phyloP scores from a whole-genome alignment of 2,797 vertebrate species.

The Enteromius radiatus region DNA sequence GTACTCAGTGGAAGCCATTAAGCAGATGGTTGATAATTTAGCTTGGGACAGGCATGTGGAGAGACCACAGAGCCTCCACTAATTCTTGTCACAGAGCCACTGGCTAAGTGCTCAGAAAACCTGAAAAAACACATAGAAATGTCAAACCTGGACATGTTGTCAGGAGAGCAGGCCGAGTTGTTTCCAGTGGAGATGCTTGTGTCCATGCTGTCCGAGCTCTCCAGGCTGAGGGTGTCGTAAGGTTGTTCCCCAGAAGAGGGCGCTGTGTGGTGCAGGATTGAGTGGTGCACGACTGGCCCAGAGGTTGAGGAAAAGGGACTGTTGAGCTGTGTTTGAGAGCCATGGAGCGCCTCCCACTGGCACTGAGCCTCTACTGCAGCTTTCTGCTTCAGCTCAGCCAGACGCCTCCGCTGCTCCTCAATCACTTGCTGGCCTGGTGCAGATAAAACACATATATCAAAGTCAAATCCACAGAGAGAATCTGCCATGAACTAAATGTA shows the following conservation, averaged over 20 bases:
- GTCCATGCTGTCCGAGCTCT: constrained; percentile 98
- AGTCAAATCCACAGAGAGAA: not conserved
- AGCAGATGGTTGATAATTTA: constrained; percentile 57
- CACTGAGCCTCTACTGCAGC: constrained; percentile 91
- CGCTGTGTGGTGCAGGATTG: constrained; percentile 91
- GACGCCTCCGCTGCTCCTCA: constrained; percentile 90
- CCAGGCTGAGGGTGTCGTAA: constrained; percentile 94
- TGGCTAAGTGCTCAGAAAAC: not conserved
- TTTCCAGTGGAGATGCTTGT: constrained; percentile 92
- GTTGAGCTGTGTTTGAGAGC: constrained; percentile 76
- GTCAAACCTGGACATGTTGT: constrained; percentile 89
- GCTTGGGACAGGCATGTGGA: constrained; percentile 17
- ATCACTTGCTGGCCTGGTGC: constrained; percentile 93
- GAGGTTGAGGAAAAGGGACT: constrained; percentile 46
- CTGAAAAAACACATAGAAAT: not conserved
- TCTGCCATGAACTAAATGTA: not conserved
- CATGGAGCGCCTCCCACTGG: constrained; percentile 93
- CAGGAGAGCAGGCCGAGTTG: constrained; percentile 92
- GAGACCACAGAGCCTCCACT: not conserved
- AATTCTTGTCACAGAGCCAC: constrained; percentile 33
- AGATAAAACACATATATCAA: not conserved
- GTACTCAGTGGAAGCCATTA: constrained; percentile 29
- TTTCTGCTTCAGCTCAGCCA: constrained; percentile 92
- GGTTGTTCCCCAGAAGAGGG: constrained; percentile 78
- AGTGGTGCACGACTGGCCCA: constrained; percentile 83